Evolutionary conservation across 2,113 vertebrate species (phyloP).

Genomic region (Equus przewalskii): DNA sequence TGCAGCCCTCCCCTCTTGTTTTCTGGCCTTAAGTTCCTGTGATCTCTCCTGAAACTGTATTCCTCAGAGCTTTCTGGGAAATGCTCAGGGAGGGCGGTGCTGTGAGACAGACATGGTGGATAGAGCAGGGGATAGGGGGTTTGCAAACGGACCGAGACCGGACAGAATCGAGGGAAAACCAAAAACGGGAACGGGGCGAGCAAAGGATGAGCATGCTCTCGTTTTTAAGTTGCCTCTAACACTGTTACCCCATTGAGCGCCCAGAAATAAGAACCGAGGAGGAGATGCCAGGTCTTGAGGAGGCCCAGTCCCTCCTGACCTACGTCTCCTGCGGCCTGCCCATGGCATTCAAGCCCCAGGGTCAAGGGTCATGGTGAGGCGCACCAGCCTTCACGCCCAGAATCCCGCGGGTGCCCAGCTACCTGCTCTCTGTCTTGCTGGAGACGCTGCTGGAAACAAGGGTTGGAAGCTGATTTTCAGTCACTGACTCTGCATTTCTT

Average conservation of each 20-base stretch:
- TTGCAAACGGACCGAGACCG: not conserved
- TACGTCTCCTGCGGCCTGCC: accelerated
- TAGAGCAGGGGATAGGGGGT: accelerated
- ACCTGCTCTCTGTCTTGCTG: not conserved
- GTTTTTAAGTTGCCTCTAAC: accelerated
- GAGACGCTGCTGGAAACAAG: accelerated
- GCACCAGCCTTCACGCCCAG: accelerated
- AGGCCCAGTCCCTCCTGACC: accelerated
- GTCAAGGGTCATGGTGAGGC: accelerated
- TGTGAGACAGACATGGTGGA: accelerated
- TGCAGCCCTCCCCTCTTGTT: accelerated
- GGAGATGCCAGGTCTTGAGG: accelerated
- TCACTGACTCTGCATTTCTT: not conserved
- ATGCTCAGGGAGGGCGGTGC: too few relatives aligned
- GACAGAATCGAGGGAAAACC: not conserved
- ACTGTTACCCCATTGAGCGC: accelerated
- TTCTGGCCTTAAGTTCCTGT: accelerated
- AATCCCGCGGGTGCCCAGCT: accelerated
- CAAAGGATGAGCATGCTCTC: accelerated
- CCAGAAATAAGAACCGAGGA: accelerated
- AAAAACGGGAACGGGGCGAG: accelerated
- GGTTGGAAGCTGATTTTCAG: not conserved
- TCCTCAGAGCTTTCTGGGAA: not conserved
- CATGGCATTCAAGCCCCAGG: not conserved
- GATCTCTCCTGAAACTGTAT: not conserved